Conservation (phyloP, 2,113 vertebrate genomes). For the Bostrychus sinensis region DNA sequence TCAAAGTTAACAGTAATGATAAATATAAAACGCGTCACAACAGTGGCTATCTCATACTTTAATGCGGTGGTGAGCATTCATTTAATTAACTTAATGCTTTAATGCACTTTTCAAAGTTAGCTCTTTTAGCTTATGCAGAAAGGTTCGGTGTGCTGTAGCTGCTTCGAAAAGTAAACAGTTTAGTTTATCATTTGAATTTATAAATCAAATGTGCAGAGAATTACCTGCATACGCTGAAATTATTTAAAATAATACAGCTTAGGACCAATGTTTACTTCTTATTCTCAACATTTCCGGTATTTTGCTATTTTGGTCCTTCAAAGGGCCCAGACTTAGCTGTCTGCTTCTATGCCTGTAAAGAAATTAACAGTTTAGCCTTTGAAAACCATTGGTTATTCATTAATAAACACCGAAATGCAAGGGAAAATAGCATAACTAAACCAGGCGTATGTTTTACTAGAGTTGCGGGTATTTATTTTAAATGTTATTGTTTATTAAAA, state of each 20-base stretch:
- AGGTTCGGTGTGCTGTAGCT: neutral
- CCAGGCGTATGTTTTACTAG: too few relatives aligned
- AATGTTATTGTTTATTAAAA: too few relatives aligned
- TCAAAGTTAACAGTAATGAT: too few relatives aligned
- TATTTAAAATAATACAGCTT: constrained; percentile 6
- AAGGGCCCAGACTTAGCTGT: constrained; percentile 20
- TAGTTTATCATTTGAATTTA: neutral
- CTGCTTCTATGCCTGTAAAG: constrained; percentile 44
- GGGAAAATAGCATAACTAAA: neutral
- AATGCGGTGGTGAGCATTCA: too few relatives aligned
- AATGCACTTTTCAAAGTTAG: constrained; percentile 19
- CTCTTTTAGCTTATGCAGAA: constrained; percentile 16
- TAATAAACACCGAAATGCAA: neutral
- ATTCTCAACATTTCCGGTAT: constrained; percentile 52
- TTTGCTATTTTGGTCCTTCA: constrained; percentile 61
- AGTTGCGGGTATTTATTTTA: too few relatives aligned
- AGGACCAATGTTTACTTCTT: constrained; percentile 67
- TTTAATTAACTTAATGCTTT: too few relatives aligned
- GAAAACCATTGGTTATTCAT: neutral
- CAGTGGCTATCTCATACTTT: too few relatives aligned
- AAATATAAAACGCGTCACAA: too few relatives aligned
- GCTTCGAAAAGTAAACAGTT: too few relatives aligned
- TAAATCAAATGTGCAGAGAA: neutral
- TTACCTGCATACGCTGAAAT: constrained; percentile 55
- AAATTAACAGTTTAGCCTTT: neutral